Evolutionary conservation across 2,113 vertebrate species (phyloP).

Genomic region (Carollia perspicillata): DNA sequence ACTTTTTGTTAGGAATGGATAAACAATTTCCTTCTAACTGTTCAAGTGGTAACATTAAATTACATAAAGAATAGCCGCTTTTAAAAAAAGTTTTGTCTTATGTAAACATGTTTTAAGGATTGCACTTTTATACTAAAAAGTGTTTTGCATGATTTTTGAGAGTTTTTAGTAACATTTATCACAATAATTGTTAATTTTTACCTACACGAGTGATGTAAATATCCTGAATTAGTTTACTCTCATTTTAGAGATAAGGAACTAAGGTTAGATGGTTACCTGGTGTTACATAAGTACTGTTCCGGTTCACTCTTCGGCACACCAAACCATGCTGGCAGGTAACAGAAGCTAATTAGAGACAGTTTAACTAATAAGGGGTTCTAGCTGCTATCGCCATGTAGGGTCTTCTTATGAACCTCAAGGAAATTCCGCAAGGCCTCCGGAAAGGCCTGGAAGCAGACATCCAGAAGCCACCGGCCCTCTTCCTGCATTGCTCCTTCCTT

Average conservation of each 20-base stretch:
- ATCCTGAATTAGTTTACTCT: neutral
- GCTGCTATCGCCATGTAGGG: neutral
- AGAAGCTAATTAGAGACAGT: neutral
- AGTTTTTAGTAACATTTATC: neutral
- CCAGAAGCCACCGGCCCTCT: neutral
- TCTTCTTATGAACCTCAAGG: neutral
- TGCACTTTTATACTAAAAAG: neutral
- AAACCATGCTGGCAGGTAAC: neutral
- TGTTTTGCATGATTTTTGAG: slow-evolving; percentile 5
- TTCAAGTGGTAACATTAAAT: neutral
- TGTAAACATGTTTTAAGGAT: neutral
- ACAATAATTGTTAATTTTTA: neutral
- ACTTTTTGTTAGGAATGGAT: slow-evolving; percentile 23
- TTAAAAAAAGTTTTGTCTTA: neutral
- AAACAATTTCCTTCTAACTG: neutral
- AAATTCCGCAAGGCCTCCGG: neutral
- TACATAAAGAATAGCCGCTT: neutral
- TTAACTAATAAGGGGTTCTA: neutral
- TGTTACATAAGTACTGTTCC: neutral
- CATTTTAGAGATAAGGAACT: neutral
- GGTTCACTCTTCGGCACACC: neutral
- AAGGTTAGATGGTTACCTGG: neutral
- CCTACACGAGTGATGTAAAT: neutral
- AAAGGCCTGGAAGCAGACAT: neutral
- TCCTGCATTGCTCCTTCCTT: too few species aligned